Evolutionary conservation across 2,888 invertebrate genomes (phyloP), one percentile per base, ranked within the genome.

Genomic region (Steinernema hermaphroditum): DNA sequence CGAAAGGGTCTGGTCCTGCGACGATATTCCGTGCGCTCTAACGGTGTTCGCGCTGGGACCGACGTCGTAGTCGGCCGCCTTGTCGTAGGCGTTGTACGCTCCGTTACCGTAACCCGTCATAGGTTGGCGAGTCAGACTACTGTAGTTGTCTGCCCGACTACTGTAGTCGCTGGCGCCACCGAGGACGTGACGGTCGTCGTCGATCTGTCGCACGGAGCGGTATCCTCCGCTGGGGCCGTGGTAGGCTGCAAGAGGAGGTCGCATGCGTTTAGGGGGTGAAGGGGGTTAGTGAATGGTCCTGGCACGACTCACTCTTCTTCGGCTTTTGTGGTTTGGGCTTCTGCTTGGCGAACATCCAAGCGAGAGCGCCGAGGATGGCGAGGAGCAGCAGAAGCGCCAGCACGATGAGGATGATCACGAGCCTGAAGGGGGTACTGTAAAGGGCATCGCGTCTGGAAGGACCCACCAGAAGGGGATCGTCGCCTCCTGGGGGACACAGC

Each of bases 281-380:
- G 12, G 57, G 22, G 24, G 27, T 0, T 32, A 72, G 12, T n/a
- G n/a, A n/a, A n/a, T n/a, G n/a, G n/a, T n/a, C n/a, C n/a, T n/a
- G n/a, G n/a, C n/a, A n/a, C n/a, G 37, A 80, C 80, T 73, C 24
- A 83, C 83, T 81, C 75, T 82, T 82, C 77, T 83, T 83, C 70
- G 79, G 83, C 69, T 82, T 81, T 76, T 82, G 81, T 69, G 79
- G 82, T 68, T 82, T 81, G 12, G 75, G 76, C 70, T 81, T 83
- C 72, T 76, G 74, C 74, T 80, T 80, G n/a, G 82, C 78, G 44
- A 78, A 82, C 50, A 80, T 75, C 50, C 81, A 83, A 24, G 81
- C 80, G 19, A 85, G 74, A 14, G 80, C 75, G 22, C 74, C 78
- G 29, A 82, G 78, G 8, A 83, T 72, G 32, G 79, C 77, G 0